Evolutionary conservation across 2,888 invertebrate species (phyloP), one percentile per base, ranked within the genome.

Genomic region (Amblyjoppa proteus): DNA sequence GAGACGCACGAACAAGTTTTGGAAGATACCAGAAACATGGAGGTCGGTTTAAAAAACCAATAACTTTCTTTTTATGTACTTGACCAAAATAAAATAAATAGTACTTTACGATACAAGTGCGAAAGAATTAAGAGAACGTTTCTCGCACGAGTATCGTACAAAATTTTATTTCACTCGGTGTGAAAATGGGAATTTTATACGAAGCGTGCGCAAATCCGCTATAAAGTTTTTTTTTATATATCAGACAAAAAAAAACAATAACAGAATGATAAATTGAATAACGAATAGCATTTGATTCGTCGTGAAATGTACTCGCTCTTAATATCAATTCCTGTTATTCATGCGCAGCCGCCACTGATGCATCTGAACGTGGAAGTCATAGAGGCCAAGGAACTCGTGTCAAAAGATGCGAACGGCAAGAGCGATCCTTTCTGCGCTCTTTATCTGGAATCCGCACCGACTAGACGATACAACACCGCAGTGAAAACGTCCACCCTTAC

Each of bases 371-470:
- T 98, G 11, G 97, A 98, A 94, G 96, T 98, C 5, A 96, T 98
- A 76, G 98, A 98, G 94, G 98, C 97, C 1, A 98, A 97, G 94
- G 97, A 98, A 90, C 94, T 98, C 64, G 95, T 96, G 85, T 96
- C 98, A 28, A 98, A 98, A 94, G 98, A 98, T 94, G 96, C 98
- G 0, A 98, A 97, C 92, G 98, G 99, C n/a, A 96, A 98, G 88
- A 99, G 99, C 90, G 99, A 99, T 94, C 99, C 99, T 0, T 99
- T 99, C 94, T 99, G 99, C 81, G 99, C 99, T 87, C 96, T 99
- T 91, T 98, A 97, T 93, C 94, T 98, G 88, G 96, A 97, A 92
- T 97, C 97, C 0, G 96, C 96, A 85, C 96, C 96, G 2, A 95
- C 97, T 1, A 97, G 97, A 91, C 96, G 97, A 85, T 98, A 97